Evolutionary conservation across 1,140 invertebrate genomes (phyloP).

Genomic region (Conus ventricosus): DNA sequence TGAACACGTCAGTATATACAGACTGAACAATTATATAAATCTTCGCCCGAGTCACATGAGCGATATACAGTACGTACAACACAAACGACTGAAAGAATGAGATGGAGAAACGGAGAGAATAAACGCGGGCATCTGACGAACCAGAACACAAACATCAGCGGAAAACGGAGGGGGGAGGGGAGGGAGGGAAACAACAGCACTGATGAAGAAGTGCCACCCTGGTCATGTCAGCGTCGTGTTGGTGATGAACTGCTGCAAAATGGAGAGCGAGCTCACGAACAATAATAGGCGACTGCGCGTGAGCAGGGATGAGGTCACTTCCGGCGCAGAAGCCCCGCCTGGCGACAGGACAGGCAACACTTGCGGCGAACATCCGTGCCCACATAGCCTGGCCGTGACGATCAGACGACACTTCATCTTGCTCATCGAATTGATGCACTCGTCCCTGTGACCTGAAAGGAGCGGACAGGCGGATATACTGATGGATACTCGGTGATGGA

Average conservation of each 20-base stretch:
- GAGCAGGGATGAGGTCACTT: background rate
- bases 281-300: too few relatives aligned
- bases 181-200: too few relatives aligned
- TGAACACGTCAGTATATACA: background rate
- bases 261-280: too few relatives aligned
- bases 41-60: too few relatives aligned
- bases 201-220: too few relatives aligned
- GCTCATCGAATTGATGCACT: slow-evolving; percentile 49
- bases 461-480: too few relatives aligned
- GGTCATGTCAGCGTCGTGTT: too few relatives aligned
- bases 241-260: too few relatives aligned
- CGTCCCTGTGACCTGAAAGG: slow-evolving; percentile 32
- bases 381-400: slow-evolving; percentile 53
- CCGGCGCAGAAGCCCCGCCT: slow-evolving; percentile 26
- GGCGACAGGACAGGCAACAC: slow-evolving; percentile 51
- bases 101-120: background rate
- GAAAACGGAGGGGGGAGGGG: too few relatives aligned
- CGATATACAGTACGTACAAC: background rate
- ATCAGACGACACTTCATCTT: slow-evolving; percentile 56
- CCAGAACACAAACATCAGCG: too few relatives aligned
- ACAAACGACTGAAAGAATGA: background rate
- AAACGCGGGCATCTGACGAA: too few relatives aligned
- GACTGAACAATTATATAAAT: background rate
- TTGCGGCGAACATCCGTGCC: slow-evolving; percentile 49
- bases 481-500: too few relatives aligned